Evolutionary conservation across 2,888 invertebrate species (phyloP).

Genomic region (Dyspetes luteomarginatus): DNA sequence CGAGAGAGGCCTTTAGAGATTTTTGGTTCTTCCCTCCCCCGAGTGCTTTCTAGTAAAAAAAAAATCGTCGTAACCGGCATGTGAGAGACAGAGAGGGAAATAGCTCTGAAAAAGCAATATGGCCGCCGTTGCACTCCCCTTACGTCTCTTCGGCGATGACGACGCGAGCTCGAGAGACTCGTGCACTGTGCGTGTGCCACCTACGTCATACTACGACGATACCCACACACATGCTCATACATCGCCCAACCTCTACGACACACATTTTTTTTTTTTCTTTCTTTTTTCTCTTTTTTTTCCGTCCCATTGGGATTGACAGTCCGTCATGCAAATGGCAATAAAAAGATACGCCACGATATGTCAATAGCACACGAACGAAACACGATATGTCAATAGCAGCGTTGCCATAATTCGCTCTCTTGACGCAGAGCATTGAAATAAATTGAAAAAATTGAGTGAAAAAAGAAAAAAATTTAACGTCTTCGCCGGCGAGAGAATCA

Average conservation of each 20-base stretch:
- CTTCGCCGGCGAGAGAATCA: slow-evolving; percentile 76
- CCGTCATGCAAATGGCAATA: neutral
- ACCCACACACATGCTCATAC: neutral
- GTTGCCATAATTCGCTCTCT: too few relatives aligned
- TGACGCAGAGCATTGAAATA: neutral
- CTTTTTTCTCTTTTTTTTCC: slow-evolving; percentile 5
- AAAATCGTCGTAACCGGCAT: slow-evolving; percentile 65
- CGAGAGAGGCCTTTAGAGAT: neutral
- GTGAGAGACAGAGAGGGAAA: slow-evolving; percentile 35
- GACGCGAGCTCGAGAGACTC: slow-evolving; percentile 51
- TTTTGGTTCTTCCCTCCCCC: neutral
- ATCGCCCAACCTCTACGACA: neutral
- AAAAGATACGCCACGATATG: neutral
- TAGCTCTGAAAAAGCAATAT: slow-evolving; percentile 62
- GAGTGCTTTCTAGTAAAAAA: slow-evolving; percentile 26
- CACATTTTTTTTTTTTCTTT: slow-evolving; percentile 5
- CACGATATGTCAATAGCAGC: too few relatives aligned
- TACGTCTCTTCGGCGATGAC: slow-evolving; percentile 62
- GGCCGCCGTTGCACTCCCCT: slow-evolving; percentile 68
- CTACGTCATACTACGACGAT: slow-evolving; percentile 52
- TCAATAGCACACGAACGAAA: neutral
- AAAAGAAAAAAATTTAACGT: slow-evolving; percentile 59
- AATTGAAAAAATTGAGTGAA: slow-evolving; percentile 31
- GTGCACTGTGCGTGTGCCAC: slow-evolving; percentile 39
- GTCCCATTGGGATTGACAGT: slow-evolving; percentile 49